A percentile compares a stretch with the other conserved stretches of the same genome.
Conservation (phyloP, 2,888 invertebrate genomes). For the Petrolisthes cinctipes region DNA sequence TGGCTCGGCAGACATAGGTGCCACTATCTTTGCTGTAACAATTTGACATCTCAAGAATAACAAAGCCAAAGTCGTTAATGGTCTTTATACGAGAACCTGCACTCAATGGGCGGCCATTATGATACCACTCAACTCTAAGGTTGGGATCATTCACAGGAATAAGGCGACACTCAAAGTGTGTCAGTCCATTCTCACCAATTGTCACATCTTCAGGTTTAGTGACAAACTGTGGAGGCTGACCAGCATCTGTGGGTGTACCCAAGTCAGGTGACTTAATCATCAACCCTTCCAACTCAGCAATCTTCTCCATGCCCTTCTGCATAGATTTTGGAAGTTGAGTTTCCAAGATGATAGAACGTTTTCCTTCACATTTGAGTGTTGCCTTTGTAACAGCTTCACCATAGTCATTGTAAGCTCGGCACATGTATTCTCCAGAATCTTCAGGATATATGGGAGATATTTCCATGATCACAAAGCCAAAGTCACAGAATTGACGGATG, state of each 20-base stretch:
- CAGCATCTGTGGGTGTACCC: slow-evolving; percentile 58
- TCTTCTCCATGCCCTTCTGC: slow-evolving; percentile 93
- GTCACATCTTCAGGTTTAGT: slow-evolving; percentile 88
- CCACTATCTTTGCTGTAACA: slow-evolving; percentile 94
- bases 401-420: slow-evolving; percentile 88
- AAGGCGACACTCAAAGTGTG: slow-evolving; percentile 92
- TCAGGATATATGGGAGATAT: slow-evolving; percentile 97
- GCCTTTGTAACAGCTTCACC: slow-evolving; percentile 83
- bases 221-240: slow-evolving; percentile 84
- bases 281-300: slow-evolving; percentile 90
- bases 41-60: slow-evolving; percentile 94
- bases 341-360: slow-evolving; percentile 90
- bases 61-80: slow-evolving; percentile 93
- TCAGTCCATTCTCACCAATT: slow-evolving; percentile 86
- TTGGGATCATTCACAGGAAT: slow-evolving; percentile 88
- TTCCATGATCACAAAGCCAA: slow-evolving; percentile 96
- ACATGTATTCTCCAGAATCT: slow-evolving; percentile 83
- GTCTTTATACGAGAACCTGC: slow-evolving; percentile 94
- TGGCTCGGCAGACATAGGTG: slow-evolving; percentile 91
- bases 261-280: slow-evolving; percentile 70
- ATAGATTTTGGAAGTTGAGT: slow-evolving; percentile 92
- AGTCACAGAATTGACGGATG: slow-evolving; percentile 97
- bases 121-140: slow-evolving; percentile 97
- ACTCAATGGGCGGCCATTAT: slow-evolving; percentile 92
- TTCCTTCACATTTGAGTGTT: slow-evolving; percentile 71